Percentiles rank a stretch among this genome's conserved stretches.
Evolutionary conservation across 2,797 vertebrate species (phyloP).

Genomic region (Lacerta viridis): DNA sequence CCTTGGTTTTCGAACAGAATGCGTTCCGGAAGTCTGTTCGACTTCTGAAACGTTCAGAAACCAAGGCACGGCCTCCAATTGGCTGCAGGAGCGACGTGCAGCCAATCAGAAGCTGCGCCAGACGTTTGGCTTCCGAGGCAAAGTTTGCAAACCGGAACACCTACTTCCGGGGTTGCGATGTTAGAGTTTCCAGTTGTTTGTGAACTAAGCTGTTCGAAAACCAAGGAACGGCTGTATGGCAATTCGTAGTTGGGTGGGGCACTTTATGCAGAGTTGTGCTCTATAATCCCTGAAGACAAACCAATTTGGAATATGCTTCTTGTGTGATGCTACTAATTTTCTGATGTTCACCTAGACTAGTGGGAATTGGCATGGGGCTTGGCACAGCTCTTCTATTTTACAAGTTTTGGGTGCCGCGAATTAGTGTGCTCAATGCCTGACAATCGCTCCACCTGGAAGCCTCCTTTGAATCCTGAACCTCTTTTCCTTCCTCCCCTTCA

Average conservation of each 20-base stretch:
- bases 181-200: too few species aligned
- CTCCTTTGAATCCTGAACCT: conserved; percentile 65
- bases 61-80: too few species aligned
- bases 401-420: neutral
- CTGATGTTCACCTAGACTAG: neutral
- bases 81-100: too few species aligned
- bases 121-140: too few species aligned
- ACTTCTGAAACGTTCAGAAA: too few species aligned
- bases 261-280: neutral
- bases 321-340: neutral
- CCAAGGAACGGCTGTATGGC: too few species aligned
- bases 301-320: neutral
- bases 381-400: neutral
- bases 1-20: too few species aligned
- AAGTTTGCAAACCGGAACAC: too few species aligned
- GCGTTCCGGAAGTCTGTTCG: too few species aligned
- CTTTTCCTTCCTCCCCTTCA: neutral
- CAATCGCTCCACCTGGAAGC: conserved; percentile 27
- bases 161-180: too few species aligned
- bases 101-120: too few species aligned
- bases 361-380: neutral
- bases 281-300: neutral
- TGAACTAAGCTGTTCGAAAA: too few species aligned
- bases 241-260: neutral
- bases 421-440: neutral